Evolutionary conservation across 35 echinoderm and acorn worm species (phyloP), one percentile per base, ranked within the genome.

Genomic region (Apostichopus japonicus): DNA sequence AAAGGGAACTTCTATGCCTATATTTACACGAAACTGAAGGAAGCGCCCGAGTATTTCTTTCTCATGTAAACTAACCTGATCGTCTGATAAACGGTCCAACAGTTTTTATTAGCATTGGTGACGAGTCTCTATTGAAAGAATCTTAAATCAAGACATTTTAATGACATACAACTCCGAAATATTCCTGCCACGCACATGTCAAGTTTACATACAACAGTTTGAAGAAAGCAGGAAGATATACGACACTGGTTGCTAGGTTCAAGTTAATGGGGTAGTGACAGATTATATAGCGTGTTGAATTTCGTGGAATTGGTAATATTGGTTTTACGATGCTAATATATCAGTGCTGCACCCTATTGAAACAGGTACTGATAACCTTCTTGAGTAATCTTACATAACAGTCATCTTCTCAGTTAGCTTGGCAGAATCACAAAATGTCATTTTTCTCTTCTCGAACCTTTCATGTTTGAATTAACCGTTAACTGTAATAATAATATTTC

Each of bases 61-160:
- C 9, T 23, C 15, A 79, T 44, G 33, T 79, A 80, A 80, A 80
- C 78, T 75, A 23, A 52, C 9, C 23, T 80, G 78, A 80, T 80
- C 78, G 78, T 52, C 78, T 80, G 78, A 80, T 80, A 80, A 80
- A 80, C 78, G 23, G 27, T 51, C 23, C 23, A 44, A 51, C 78
- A 80, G 78, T 80, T 80, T 44, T 80, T 80, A 80, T 80, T 80
- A 44, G 78, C 78, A 27, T 44, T 80, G 78, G 23, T 80, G 78
- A 80, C 78, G 78, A 80, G 78, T 51, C 5, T 80, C 23, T 80
- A 80, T 80, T 80, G 78, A 80, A 80, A 80, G 78, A 80, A 27
- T 80, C 78, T 80, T 80, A 80, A 80, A 80, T 80, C 78, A 83
- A 83, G 79, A 83, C 53, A 83, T 54, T 83, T 83, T 83, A 83